Conservation (phyloP, 2,888 invertebrate species). For the Timema podura region DNA sequence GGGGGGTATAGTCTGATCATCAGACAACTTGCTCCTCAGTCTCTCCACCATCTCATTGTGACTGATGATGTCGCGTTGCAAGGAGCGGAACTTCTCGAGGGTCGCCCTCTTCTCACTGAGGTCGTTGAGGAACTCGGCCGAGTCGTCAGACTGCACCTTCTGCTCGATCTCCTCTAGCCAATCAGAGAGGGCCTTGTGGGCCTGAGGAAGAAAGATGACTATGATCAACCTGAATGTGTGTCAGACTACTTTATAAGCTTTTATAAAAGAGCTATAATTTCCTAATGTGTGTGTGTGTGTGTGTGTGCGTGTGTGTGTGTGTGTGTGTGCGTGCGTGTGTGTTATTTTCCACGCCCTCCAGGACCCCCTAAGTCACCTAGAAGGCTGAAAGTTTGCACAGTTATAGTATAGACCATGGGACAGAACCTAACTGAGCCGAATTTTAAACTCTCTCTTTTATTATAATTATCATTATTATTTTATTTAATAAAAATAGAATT, state of each 20-base stretch:
- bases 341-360: too few species aligned
- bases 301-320: neutral
- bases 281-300: neutral
- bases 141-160: constrained; percentile 71
- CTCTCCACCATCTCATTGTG: constrained; percentile 75
- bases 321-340: neutral
- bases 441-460: neutral
- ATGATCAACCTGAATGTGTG: too few species aligned
- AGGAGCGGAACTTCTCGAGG: constrained; percentile 79
- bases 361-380: neutral
- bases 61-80: constrained; percentile 75
- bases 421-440: neutral
- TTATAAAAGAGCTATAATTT: too few species aligned
- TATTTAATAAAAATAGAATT: too few species aligned
- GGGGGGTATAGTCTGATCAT: constrained; percentile 60
- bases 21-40: constrained; percentile 66
- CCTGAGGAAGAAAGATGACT: constrained; percentile 34
- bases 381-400: neutral
- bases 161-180: constrained; percentile 88
- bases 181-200: constrained; percentile 72
- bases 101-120: constrained; percentile 87
- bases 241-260: too few species aligned
- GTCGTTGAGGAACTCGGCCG: constrained; percentile 59
- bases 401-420: too few species aligned
- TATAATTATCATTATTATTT: neutral